These are phyloP conservation scores for Tyto alba DNA, from an alignment of 2,113 vertebrate genomes.

Conservation along the genomic window DNA sequence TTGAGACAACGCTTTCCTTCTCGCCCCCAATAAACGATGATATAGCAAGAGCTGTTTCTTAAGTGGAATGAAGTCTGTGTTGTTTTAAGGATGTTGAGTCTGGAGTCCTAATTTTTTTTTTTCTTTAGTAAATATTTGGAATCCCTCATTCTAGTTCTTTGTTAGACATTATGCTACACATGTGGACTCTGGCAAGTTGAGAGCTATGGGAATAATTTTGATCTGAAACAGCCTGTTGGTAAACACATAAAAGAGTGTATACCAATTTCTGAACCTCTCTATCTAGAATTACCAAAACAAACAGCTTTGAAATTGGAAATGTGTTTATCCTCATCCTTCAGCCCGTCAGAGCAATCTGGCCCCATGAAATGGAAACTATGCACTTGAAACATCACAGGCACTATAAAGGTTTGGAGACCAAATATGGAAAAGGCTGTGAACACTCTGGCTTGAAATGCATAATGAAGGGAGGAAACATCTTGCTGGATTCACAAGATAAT, in stretches of 20 bases:
- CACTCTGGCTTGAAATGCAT: not conserved
- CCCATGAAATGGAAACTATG: not conserved
- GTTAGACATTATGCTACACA: not conserved
- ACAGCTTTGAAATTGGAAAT: slow-evolving; percentile 27
- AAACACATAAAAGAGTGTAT: not conserved
- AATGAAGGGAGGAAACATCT: not conserved
- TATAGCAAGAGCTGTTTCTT: not conserved
- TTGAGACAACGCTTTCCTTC: not conserved
- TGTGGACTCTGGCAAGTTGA: not conserved
- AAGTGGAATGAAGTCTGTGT: not conserved
- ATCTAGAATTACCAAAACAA: slow-evolving; percentile 22
- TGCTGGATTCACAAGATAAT: not conserved
- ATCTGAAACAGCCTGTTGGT: not conserved
- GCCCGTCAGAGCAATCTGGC: not conserved
- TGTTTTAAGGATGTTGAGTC: not conserved
- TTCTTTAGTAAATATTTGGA: not conserved
- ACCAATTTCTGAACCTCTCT: not conserved
- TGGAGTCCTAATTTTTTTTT: not conserved
- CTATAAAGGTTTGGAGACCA: not conserved
- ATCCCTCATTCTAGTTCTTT: not conserved
- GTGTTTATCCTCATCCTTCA: slow-evolving; percentile 11
- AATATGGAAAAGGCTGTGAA: not conserved
- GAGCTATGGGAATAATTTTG: not conserved
- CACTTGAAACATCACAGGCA: not conserved
- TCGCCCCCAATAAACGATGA: not conserved